Percentiles rank a stretch among this genome's conserved stretches.
Conservation (phyloP, 2,888 invertebrate genomes). For the Octonoba sinensis region DNA sequence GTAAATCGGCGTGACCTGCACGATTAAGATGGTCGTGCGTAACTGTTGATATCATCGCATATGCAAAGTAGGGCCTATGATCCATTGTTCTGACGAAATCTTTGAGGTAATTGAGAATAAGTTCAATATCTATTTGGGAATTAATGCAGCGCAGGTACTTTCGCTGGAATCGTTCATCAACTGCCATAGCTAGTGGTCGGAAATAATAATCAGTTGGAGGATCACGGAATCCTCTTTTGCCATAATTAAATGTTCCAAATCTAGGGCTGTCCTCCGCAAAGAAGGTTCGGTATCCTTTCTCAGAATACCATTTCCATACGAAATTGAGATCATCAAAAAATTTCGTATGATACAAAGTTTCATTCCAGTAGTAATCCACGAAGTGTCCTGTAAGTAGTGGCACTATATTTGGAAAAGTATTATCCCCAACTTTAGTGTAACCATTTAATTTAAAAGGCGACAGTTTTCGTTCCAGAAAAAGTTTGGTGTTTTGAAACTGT, state of each 20-base stretch:
- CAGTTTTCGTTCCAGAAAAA: slow-evolving; percentile 77
- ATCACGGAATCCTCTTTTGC: slow-evolving; percentile 69
- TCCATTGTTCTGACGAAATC: slow-evolving; percentile 50
- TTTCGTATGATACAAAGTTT: slow-evolving; percentile 43
- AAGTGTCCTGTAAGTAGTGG: slow-evolving; percentile 68
- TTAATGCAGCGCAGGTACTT: slow-evolving; percentile 41
- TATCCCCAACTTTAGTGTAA: slow-evolving; percentile 76
- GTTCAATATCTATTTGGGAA: slow-evolving; percentile 40
- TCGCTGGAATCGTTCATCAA: slow-evolving; percentile 67
- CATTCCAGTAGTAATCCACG: slow-evolving; percentile 65
- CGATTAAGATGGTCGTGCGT: slow-evolving; percentile 70
- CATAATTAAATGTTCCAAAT: slow-evolving; percentile 70
- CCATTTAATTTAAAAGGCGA: slow-evolving; percentile 82
- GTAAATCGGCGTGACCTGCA: slow-evolving; percentile 69
- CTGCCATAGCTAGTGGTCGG: slow-evolving; percentile 69
- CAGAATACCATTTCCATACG: slow-evolving; percentile 70
- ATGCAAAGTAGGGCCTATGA: slow-evolving; percentile 68
- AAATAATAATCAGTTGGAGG: slow-evolving; percentile 71
- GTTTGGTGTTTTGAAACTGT: slow-evolving; percentile 81
- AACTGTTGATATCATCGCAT: slow-evolving; percentile 68
- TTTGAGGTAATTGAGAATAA: slow-evolving; percentile 50
- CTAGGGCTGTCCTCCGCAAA: slow-evolving; percentile 70
- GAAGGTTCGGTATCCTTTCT: slow-evolving; percentile 69
- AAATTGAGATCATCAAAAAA: slow-evolving; percentile 68
- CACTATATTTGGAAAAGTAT: slow-evolving; percentile 71